phyloP scores from a whole-genome alignment of 2,797 vertebrate species.

The Betta splendens region DNA sequence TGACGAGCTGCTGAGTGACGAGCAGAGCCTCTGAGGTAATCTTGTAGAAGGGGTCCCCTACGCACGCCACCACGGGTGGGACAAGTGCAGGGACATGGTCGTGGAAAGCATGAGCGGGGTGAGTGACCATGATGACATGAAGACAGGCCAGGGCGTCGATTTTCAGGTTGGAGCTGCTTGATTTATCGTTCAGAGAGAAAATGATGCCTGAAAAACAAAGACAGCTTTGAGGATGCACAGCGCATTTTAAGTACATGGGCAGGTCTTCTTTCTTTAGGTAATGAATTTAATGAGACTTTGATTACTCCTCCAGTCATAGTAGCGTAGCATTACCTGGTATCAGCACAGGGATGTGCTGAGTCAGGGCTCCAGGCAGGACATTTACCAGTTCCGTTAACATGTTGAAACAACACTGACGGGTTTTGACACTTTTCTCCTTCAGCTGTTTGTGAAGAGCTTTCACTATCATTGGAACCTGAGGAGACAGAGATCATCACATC shows the following conservation, averaged over 20 bases:
- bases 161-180: slow-evolving; percentile 98
- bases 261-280: too few species aligned
- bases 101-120: slow-evolving; percentile 96
- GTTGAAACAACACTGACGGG: slow-evolving; percentile 98
- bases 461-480: slow-evolving; percentile 97
- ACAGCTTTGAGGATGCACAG: neutral
- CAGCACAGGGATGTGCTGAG: slow-evolving; percentile 94
- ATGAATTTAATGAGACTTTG: too few species aligned
- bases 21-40: slow-evolving; percentile 98
- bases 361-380: slow-evolving; percentile 95
- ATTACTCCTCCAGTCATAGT: neutral
- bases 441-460: slow-evolving; percentile 99
- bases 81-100: slow-evolving; percentile 96
- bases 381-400: slow-evolving; percentile 98
- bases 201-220: slow-evolving; percentile 88
- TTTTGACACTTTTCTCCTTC: slow-evolving; percentile 99
- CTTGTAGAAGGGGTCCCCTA: slow-evolving; percentile 99
- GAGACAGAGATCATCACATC: too few species aligned
- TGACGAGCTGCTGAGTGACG: slow-evolving; percentile 97
- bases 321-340: slow-evolving; percentile 80
- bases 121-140: slow-evolving; percentile 96
- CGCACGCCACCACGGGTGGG: slow-evolving; percentile 95
- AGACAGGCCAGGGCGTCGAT: slow-evolving; percentile 97
- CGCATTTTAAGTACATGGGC: too few species aligned
- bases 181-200: slow-evolving; percentile 98